Percentiles rank a stretch among this genome's conserved stretches.
Evolutionary conservation across 1,140 invertebrate species (phyloP).

Genomic region (Eubasilissa regina): DNA sequence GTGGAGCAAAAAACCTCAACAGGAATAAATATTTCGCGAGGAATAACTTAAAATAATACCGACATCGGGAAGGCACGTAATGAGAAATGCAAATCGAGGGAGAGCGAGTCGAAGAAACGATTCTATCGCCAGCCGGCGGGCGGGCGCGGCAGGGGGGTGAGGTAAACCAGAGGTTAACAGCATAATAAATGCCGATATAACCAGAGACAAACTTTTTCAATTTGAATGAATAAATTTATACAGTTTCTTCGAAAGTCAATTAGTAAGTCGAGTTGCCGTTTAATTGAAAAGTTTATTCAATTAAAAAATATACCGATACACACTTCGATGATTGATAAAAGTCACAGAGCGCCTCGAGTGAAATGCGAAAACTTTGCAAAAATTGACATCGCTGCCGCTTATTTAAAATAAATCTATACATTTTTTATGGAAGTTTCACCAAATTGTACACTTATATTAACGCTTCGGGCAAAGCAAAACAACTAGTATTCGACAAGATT

Average conservation of each 20-base stretch:
- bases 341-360: not conserved
- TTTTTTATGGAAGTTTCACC: not conserved
- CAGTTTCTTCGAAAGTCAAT: slow-evolving; percentile 9
- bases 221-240: slow-evolving; percentile 40
- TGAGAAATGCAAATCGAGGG: slow-evolving; percentile 43
- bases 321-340: slow-evolving; percentile 6
- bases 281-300: not conserved
- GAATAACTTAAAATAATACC: slow-evolving; percentile 37
- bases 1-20: slow-evolving; percentile 8
- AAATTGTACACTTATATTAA: not conserved
- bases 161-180: slow-evolving; percentile 30
- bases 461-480: not conserved
- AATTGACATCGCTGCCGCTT: not conserved
- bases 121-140: slow-evolving; percentile 28
- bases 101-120: slow-evolving; percentile 26
- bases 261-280: not conserved
- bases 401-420: not conserved
- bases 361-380: too few relatives aligned
- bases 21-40: slow-evolving; percentile 43
- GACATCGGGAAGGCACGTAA: slow-evolving; percentile 39
- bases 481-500: not conserved
- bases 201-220: slow-evolving; percentile 38
- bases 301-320: not conserved
- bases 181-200: slow-evolving; percentile 41
- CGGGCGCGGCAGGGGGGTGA: not conserved